phyloP scores from a whole-genome alignment of 2,113 vertebrate genomes.

The Speoplatyrhinus poulsoni region DNA sequence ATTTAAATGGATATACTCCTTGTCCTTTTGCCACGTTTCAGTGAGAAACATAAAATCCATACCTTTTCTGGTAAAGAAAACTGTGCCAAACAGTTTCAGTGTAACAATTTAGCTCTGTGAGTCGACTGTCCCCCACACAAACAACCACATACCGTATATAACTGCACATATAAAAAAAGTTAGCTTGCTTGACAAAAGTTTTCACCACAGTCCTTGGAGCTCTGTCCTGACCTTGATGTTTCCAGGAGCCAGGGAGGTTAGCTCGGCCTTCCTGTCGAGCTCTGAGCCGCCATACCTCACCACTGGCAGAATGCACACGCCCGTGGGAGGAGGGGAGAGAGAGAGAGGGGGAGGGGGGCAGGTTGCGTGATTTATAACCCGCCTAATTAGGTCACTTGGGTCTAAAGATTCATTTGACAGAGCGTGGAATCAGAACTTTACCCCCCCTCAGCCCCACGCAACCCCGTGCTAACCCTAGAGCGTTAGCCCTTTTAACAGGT shows the following conservation, averaged over 20 bases:
- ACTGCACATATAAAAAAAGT: too few species aligned
- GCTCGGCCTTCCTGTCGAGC: slow-evolving; percentile 30
- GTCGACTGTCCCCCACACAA: not conserved
- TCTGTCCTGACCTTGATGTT: slow-evolving; percentile 56
- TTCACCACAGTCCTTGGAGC: slow-evolving; percentile 21
- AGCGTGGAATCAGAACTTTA: slow-evolving; percentile 51
- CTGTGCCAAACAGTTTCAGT: not conserved
- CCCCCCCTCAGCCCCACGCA: not conserved
- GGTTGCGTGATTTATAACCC: slow-evolving; percentile 62
- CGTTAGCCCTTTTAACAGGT: slow-evolving; percentile 28
- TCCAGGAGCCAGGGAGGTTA: slow-evolving; percentile 48
- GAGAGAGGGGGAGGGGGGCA: slow-evolving; percentile 13
- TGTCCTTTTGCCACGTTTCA: not conserved
- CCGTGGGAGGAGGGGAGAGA: slow-evolving; percentile 20
- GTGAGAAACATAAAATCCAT: too few species aligned
- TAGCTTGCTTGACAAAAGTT: too few species aligned
- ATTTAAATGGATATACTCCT: too few species aligned
- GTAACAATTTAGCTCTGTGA: not conserved
- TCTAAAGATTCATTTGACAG: slow-evolving; percentile 63
- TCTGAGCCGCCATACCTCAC: slow-evolving; percentile 58
- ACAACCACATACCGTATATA: too few species aligned
- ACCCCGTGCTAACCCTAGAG: slow-evolving; percentile 19
- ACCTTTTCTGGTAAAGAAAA: not conserved
- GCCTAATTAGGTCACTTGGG: slow-evolving; percentile 71
- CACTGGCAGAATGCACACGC: slow-evolving; percentile 37